These are phyloP conservation scores for Nymphicus hollandicus DNA, from an alignment of 2,113 vertebrate genomes.

Conservation along the genomic window DNA sequence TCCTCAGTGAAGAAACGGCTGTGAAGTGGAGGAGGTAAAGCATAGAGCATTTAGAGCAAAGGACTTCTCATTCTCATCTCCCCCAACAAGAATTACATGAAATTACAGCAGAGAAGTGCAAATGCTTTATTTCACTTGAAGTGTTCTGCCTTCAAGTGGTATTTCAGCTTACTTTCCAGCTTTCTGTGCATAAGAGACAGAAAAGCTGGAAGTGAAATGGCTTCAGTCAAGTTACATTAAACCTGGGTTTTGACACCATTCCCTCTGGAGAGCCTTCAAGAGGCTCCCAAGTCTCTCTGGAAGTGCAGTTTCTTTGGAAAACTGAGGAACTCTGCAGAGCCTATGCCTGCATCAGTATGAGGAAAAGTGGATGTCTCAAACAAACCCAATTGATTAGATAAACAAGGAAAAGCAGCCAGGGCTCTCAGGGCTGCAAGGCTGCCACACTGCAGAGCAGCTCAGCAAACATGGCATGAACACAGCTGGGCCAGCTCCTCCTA, in stretches of 20 bases:
- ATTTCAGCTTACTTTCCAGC: background rate
- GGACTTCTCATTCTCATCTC: background rate
- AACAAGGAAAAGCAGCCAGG: background rate
- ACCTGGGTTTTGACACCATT: background rate
- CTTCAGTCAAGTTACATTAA: background rate
- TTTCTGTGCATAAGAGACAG: background rate
- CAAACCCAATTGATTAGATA: background rate
- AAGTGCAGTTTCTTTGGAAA: background rate
- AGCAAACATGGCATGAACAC: background rate
- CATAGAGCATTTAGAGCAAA: background rate
- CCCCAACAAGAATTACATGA: background rate
- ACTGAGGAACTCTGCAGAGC: background rate
- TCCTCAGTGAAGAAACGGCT: background rate
- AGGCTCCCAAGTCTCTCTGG: background rate
- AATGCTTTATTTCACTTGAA: background rate
- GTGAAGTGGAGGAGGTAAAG: background rate
- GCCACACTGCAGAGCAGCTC: background rate
- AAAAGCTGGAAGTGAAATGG: background rate
- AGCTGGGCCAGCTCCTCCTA: background rate
- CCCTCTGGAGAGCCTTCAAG: background rate
- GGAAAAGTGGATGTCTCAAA: background rate
- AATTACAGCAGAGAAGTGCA: background rate
- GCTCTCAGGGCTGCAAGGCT: background rate
- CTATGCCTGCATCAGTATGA: accelerated
- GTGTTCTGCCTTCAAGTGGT: background rate